These are phyloP conservation scores for Megamerina dolium DNA, from an alignment of 2,888 invertebrate species.

Conservation along the genomic window DNA sequence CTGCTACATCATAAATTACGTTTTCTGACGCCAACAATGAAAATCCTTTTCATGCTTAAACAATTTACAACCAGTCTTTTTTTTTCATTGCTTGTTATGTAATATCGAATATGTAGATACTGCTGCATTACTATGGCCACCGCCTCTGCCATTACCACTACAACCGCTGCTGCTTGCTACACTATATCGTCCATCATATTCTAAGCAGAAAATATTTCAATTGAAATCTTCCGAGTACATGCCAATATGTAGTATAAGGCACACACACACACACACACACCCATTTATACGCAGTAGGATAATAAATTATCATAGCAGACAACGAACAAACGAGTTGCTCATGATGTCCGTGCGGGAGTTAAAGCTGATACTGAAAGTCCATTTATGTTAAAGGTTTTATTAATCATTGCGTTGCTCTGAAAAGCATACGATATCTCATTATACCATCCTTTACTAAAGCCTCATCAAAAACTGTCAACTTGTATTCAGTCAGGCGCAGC, in stretches of 20 bases:
- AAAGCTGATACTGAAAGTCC: not conserved
- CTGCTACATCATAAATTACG: slow-evolving; percentile 15
- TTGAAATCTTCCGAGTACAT: not conserved
- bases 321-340: not conserved
- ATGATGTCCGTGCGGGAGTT: not conserved
- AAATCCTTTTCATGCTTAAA: not conserved
- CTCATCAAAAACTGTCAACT: too few relatives aligned
- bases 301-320: not conserved
- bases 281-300: not conserved
- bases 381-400: slow-evolving; percentile 1
- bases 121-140: not conserved
- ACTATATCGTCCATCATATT: not conserved
- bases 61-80: too few relatives aligned
- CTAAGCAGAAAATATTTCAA: not conserved
- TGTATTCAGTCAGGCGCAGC: too few relatives aligned
- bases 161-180: too few relatives aligned
- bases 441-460: too few relatives aligned
- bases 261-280: not conserved
- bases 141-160: too few relatives aligned
- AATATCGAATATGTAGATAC: not conserved
- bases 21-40: not conserved
- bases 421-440: not conserved
- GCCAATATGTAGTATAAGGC: not conserved
- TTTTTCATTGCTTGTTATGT: not conserved
- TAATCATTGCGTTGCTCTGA: slow-evolving; percentile 1